phyloP scores from a whole-genome alignment of 2,797 vertebrate genomes.

The Centropyge bicolor region DNA sequence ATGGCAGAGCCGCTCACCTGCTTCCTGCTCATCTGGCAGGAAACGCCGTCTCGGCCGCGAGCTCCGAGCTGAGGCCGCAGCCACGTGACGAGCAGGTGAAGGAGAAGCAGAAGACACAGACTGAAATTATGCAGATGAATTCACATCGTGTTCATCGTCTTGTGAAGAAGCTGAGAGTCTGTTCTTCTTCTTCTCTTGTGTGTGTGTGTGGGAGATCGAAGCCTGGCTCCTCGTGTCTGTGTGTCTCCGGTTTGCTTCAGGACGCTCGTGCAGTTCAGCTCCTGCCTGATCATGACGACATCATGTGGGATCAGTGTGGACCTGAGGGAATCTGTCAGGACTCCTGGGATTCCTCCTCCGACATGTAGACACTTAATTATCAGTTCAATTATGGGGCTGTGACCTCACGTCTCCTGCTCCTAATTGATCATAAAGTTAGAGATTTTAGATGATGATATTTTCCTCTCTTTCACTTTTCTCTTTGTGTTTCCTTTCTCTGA shows the following conservation, averaged over 20 bases:
- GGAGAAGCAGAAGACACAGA: too few species aligned
- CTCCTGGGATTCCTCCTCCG: not conserved
- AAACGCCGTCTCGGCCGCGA: too few species aligned
- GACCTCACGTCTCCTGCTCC: conserved; percentile 8
- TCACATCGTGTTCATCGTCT: too few species aligned
- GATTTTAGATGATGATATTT: conserved; percentile 11
- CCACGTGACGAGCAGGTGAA: too few species aligned
- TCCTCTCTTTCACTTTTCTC: not conserved
- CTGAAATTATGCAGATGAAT: too few species aligned
- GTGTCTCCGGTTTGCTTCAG: not conserved
- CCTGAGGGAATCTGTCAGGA: not conserved
- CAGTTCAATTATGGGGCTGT: conserved; percentile 16
- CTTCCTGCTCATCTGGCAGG: too few species aligned
- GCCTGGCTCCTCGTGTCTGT: too few species aligned
- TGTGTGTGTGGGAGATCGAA: too few species aligned
- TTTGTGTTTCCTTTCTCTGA: not conserved
- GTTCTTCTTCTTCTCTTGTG: too few species aligned
- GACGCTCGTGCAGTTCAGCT: not conserved
- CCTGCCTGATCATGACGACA: not conserved
- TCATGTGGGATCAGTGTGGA: not conserved
- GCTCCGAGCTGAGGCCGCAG: too few species aligned
- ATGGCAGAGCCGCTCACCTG: too few species aligned
- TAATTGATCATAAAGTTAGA: conserved; percentile 21
- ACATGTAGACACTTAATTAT: conserved; percentile 41
- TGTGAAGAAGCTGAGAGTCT: too few species aligned